A percentile compares a stretch with the other conserved stretches of the same genome.
Conservation (phyloP, 2,888 invertebrate genomes). For the Steinernema carpocapsae region DNA sequence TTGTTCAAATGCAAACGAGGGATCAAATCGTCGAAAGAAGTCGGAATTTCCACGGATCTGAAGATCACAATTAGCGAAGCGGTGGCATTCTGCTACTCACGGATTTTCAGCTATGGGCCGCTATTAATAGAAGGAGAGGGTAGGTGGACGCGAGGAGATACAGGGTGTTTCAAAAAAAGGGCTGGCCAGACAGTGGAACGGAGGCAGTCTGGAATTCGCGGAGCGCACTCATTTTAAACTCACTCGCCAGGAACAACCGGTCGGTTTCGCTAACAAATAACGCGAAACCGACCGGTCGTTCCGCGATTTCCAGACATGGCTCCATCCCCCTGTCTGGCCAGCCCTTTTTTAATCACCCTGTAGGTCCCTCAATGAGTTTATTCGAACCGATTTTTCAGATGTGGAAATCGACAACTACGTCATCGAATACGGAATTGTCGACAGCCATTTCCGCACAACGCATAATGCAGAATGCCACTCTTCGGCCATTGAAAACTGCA, state of each 20-base stretch:
- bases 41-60: background rate
- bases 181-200: no score
- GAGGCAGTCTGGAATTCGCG: no score
- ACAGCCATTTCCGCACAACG: background rate
- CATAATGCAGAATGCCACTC: background rate
- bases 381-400: background rate
- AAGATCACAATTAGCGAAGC: background rate
- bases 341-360: no score
- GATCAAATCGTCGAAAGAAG: background rate
- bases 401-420: constrained; percentile 3
- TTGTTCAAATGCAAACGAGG: background rate
- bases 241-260: no score
- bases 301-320: no score
- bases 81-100: background rate
- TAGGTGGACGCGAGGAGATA: background rate
- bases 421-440: background rate
- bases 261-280: no score
- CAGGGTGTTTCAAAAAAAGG: no score
- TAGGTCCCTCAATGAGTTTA: background rate
- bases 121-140: background rate
- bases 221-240: no score
- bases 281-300: no score
- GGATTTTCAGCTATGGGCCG: background rate
- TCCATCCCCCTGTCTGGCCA: no score
- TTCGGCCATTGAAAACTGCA: background rate